Percentiles rank a stretch among this genome's conserved stretches.
phyloP scores from a whole-genome alignment of 2,888 invertebrate genomes.

The Fragum sueziense region DNA sequence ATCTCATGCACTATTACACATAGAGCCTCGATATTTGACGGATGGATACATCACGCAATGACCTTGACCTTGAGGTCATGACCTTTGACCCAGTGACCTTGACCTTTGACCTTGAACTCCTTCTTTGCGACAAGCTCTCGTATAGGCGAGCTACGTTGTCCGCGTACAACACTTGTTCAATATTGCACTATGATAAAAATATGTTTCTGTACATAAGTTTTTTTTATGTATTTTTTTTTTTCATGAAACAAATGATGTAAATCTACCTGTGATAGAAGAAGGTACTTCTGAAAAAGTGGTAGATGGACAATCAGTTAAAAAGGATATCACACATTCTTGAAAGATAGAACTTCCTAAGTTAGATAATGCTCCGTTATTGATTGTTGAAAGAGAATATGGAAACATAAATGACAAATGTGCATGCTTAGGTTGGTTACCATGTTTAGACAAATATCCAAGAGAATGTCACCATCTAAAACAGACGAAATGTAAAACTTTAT shows the following conservation, averaged over 20 bases:
- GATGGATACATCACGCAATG: too few species aligned
- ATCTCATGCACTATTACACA: too few species aligned
- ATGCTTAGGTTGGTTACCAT: slow-evolving; percentile 36
- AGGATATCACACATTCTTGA: slow-evolving; percentile 32
- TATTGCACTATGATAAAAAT: too few species aligned
- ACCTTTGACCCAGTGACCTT: too few species aligned
- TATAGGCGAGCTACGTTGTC: too few species aligned
- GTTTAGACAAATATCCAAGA: slow-evolving; percentile 1
- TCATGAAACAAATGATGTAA: slow-evolving; percentile 7
- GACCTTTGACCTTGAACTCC: too few species aligned
- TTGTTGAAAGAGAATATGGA: slow-evolving; percentile 28
- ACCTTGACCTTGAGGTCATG: too few species aligned
- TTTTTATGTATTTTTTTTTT: slow-evolving; percentile 1
- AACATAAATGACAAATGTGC: slow-evolving; percentile 38
- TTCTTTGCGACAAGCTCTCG: too few species aligned
- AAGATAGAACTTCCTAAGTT: slow-evolving; percentile 26
- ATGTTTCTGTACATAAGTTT: too few species aligned
- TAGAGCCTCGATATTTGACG: too few species aligned
- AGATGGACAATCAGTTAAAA: slow-evolving; percentile 22
- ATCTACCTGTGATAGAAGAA: neutral
- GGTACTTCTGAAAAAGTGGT: neutral
- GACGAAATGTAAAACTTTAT: neutral
- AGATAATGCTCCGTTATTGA: slow-evolving; percentile 20
- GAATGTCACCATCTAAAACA: slow-evolving; percentile 6
- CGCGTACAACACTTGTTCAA: too few species aligned